phyloP scores from a whole-genome alignment of 2,797 vertebrate species.

The Sciaenops ocellatus region DNA sequence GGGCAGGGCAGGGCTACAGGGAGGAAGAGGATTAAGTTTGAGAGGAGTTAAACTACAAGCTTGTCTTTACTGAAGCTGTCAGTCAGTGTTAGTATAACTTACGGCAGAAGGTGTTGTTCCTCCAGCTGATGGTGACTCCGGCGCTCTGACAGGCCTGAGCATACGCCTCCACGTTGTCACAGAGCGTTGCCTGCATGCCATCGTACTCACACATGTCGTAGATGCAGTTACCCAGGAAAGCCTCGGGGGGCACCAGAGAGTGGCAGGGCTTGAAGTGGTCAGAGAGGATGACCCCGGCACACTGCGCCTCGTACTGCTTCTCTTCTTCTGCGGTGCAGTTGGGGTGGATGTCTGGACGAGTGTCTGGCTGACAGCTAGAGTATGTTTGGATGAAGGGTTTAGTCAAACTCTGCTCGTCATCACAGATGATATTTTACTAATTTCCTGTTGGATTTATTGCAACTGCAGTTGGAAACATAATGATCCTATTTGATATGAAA shows the following conservation, averaged over 20 bases:
- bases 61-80: neutral
- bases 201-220: constrained; percentile 89
- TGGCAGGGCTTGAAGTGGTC: constrained; percentile 85
- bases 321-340: constrained; percentile 78
- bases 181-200: constrained; percentile 86
- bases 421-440: too few species aligned
- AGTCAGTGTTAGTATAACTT: constrained; percentile 48
- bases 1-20: constrained; percentile 86
- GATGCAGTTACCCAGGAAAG: constrained; percentile 80
- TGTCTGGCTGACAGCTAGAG: constrained; percentile 78
- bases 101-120: constrained; percentile 88
- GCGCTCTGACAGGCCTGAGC: constrained; percentile 86
- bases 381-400: neutral
- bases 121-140: constrained; percentile 85
- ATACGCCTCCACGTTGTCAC: constrained; percentile 86
- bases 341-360: constrained; percentile 74
- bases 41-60: rapidly evolving
- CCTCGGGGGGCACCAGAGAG: constrained; percentile 60
- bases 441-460: too few species aligned
- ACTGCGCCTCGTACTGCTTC: constrained; percentile 62
- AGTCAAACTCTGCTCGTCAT: neutral
- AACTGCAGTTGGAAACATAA: too few species aligned
- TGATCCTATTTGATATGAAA: too few species aligned
- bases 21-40: neutral
- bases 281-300: constrained; percentile 70